phyloP scores from a whole-genome alignment of 2,113 vertebrate genomes.

The Nothoprocta pentlandii region DNA sequence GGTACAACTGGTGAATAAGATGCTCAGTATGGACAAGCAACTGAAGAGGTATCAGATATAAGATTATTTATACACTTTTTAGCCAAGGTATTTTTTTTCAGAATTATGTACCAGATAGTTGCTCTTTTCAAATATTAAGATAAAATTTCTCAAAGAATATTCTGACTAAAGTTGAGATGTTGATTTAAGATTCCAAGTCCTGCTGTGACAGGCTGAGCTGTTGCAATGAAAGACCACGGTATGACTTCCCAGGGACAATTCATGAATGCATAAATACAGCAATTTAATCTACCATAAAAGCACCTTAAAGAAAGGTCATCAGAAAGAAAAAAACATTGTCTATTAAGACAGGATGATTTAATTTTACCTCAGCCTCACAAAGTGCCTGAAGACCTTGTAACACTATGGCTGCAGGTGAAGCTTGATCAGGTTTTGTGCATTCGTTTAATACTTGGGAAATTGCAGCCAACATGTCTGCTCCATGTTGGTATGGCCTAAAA shows the following conservation, averaged over 20 bases:
- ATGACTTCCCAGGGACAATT: background rate
- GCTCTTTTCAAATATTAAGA: background rate
- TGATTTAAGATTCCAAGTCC: background rate
- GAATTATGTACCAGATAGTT: background rate
- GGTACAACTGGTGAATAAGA: background rate
- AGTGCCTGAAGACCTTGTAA: conserved; percentile 92
- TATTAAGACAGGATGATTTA: background rate
- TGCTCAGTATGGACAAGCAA: background rate
- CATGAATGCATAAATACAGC: background rate
- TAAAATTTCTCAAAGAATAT: background rate
- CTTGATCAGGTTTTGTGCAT: conserved; percentile 87
- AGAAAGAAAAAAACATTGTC: background rate
- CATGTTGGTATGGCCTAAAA: conserved; percentile 93
- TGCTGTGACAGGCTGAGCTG: background rate
- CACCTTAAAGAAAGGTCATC: background rate
- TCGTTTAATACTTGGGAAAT: conserved; percentile 88
- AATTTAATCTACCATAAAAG: background rate
- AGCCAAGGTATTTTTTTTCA: background rate
- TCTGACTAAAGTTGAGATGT: background rate
- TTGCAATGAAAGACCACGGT: background rate
- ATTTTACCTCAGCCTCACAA: conserved; percentile 90
- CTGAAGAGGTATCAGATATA: background rate
- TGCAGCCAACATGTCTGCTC: conserved; percentile 94
- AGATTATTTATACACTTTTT: background rate
- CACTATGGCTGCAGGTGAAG: conserved; percentile 87